Percentiles rank a stretch among this genome's conserved stretches.
Evolutionary conservation across 2,888 invertebrate genomes (phyloP).

Genomic region (Synergus gifuensis): DNA sequence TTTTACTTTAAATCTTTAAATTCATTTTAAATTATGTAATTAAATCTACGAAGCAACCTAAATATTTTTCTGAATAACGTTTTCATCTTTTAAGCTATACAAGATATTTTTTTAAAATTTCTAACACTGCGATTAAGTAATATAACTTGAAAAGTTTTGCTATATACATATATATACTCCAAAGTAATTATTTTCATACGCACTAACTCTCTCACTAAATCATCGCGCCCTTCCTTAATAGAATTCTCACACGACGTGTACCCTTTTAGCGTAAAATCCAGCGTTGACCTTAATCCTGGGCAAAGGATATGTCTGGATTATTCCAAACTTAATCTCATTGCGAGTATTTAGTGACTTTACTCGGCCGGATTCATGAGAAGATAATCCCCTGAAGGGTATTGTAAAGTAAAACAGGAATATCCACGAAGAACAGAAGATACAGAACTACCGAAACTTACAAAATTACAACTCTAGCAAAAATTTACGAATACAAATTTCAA

Average conservation of each 20-base stretch:
- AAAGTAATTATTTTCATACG: background rate
- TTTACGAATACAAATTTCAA: background rate
- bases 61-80: no score
- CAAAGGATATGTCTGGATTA: slow-evolving; percentile 31
- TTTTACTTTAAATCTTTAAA: no score
- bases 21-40: no score
- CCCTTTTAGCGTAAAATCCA: slow-evolving; percentile 31
- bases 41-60: no score
- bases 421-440: background rate
- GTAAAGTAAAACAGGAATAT: background rate
- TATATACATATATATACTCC: no score
- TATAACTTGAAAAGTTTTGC: background rate
- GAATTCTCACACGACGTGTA: slow-evolving; percentile 31
- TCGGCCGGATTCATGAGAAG: background rate
- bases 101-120: no score
- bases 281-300: slow-evolving; percentile 14
- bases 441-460: background rate
- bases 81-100: no score
- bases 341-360: slow-evolving; percentile 19
- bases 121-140: background rate
- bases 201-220: slow-evolving; percentile 11
- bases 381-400: background rate
- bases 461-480: background rate
- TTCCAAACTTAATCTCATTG: slow-evolving; percentile 13
- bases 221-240: background rate